These are phyloP conservation scores for Rhamnusium bicolor DNA, from an alignment of 2,888 invertebrate species.

Conservation along the genomic window DNA sequence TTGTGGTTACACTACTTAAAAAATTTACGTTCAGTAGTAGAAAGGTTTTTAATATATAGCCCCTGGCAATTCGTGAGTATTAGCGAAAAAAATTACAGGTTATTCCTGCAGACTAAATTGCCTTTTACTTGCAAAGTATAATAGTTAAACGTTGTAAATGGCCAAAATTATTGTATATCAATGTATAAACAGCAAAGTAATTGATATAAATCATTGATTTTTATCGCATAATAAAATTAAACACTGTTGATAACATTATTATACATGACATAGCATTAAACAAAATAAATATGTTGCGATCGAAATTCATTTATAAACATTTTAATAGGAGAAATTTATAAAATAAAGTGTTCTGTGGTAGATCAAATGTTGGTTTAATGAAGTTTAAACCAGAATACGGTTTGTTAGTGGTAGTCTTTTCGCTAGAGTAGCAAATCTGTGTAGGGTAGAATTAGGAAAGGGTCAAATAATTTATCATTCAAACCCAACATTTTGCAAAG, in stretches of 20 bases:
- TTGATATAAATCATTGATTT: conserved; percentile 17
- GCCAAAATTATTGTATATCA: conserved; percentile 33
- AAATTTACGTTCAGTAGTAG: conserved; percentile 25
- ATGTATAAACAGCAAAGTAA: conserved; percentile 5
- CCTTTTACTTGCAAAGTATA: conserved; percentile 35
- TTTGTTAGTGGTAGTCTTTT: conserved; percentile 52
- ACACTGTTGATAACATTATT: background rate
- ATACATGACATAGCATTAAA: background rate
- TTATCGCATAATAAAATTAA: conserved; percentile 8
- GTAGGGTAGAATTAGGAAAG: conserved; percentile 50
- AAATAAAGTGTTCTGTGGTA: conserved; percentile 7
- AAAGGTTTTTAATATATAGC: conserved; percentile 32
- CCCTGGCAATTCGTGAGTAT: conserved; percentile 30
- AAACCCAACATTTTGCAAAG: conserved; percentile 61
- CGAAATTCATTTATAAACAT: background rate
- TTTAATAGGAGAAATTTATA: conserved; percentile 1
- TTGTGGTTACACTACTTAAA: background rate
- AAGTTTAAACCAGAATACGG: conserved; percentile 51
- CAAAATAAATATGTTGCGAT: background rate
- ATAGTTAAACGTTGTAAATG: conserved; percentile 27
- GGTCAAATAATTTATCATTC: conserved; percentile 65
- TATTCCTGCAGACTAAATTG: conserved; percentile 31
- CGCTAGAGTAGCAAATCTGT: conserved; percentile 54
- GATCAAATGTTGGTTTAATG: conserved; percentile 48
- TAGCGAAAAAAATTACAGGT: conserved; percentile 32